These are phyloP conservation scores for Pseudocheirus occidentalis DNA, from an alignment of 2,797 vertebrate genomes.

Conservation along the genomic window DNA sequence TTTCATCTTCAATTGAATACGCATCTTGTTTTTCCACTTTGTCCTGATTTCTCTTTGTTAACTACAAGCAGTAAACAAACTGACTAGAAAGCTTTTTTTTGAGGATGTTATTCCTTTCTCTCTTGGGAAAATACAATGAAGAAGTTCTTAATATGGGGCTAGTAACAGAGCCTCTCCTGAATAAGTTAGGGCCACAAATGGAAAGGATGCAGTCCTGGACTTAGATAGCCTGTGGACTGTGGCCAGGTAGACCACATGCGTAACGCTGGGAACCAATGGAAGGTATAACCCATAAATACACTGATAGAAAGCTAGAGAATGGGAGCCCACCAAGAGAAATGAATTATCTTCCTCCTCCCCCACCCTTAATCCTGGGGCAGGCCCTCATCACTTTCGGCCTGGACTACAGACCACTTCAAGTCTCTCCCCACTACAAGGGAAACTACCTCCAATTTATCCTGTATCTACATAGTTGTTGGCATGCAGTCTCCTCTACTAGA, in stretches of 20 bases:
- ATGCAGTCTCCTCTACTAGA: background rate
- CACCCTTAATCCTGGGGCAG: background rate
- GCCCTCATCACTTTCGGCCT: background rate
- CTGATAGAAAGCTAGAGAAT: background rate
- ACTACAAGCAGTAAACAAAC: background rate
- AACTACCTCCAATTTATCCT: background rate
- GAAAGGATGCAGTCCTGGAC: background rate
- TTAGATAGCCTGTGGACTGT: background rate
- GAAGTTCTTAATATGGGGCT: background rate
- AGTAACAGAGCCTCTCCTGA: background rate
- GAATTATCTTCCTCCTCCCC: background rate
- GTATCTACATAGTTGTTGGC: background rate
- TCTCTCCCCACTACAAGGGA: background rate
- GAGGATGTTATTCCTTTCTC: background rate
- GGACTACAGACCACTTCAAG: background rate
- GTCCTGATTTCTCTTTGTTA: constrained; percentile 3
- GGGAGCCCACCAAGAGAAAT: background rate
- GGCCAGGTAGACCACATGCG: background rate
- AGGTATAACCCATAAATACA: background rate
- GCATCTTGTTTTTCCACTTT: background rate
- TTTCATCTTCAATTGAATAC: constrained; percentile 18
- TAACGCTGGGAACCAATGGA: background rate
- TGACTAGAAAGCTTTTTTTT: constrained; percentile 13
- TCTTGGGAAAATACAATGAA: too few relatives aligned
- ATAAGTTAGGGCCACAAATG: background rate